Base-by-base conservation (phyloP, 2,888 invertebrate species). In the Rhyacophila evoluta region DNA sequence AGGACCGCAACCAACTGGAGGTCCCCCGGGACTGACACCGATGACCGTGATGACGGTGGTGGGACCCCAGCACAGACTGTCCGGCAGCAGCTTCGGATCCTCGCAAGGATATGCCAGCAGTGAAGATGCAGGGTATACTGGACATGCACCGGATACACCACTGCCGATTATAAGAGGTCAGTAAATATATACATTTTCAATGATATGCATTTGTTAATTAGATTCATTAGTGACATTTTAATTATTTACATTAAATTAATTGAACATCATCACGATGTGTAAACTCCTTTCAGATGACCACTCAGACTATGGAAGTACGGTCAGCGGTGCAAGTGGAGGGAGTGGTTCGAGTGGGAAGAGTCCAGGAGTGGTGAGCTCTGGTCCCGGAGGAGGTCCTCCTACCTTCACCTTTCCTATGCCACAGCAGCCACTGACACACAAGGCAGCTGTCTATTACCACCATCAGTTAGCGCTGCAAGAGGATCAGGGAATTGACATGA, bases 401-500 rank as follows among this genome's bases (percentile, higher is more conserved):
- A 92, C 93, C 33, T 94, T 94, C 86, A 94, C 94, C 36, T 95
- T 95, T 87, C 95, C 93, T 15, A 92, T 93, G 6, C 92, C 93
- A 55, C 89, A 91, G 81, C 92, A 92, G 84, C 93, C 93, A 1
- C 91, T 94, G 83, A 94, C 94, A 2, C 94, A 94, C 85, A 94
- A 94, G 84, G 93, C 93, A 0, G 94, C 94, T 0, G 94, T 94
- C 1, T 94, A 93, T 86, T 95, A 95, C 87, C 94, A 95, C 84
- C 95, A 95, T 84, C 95, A 95, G 87, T 90, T 95, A 83, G 94
- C 95, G 80, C 89, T 95, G 81, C 94, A 95, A 85, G 95, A 96
- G 86, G 96, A 96, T 87, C 95, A 95, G 88, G 95, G 95, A 81
- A 96, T 96, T 84, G 95, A 96, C 88, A 93, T 95, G 92, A 95